phyloP scores from a whole-genome alignment of 2,113 vertebrate genomes.

The Tympanuchus pallidicinctus region DNA sequence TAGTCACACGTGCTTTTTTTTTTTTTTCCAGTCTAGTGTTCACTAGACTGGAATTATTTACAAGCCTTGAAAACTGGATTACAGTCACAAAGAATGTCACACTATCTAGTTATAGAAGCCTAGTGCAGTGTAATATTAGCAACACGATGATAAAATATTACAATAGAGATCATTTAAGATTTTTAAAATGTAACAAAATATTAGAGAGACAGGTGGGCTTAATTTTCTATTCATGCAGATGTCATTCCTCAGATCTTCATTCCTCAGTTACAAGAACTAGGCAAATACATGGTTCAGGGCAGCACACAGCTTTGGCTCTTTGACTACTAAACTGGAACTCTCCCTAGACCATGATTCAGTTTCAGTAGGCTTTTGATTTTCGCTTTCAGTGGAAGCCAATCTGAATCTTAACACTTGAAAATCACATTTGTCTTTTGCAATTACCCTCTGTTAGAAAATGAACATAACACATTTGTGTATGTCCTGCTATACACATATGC shows the following conservation, averaged over 20 bases:
- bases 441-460: background rate
- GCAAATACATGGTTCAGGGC: background rate
- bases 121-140: constrained; percentile 46
- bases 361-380: background rate
- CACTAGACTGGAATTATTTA: background rate
- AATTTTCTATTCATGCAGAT: constrained; percentile 30
- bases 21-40: background rate
- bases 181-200: constrained; percentile 57
- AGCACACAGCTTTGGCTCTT: background rate
- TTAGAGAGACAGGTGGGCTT: constrained; percentile 41
- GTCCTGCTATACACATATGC: background rate
- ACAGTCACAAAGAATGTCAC: constrained; percentile 39
- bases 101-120: constrained; percentile 20
- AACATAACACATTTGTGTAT: background rate
- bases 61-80: background rate
- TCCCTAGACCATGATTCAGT: background rate
- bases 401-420: background rate
- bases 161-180: constrained; percentile 34
- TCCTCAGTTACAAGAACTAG: background rate
- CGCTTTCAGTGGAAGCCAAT: background rate
- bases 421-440: background rate
- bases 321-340: background rate
- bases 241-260: background rate
- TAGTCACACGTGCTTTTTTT: too few species aligned
- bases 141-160: constrained; percentile 27